Base-by-base conservation (phyloP, 2,888 invertebrate species). In the Phyllotreta striolata region DNA sequence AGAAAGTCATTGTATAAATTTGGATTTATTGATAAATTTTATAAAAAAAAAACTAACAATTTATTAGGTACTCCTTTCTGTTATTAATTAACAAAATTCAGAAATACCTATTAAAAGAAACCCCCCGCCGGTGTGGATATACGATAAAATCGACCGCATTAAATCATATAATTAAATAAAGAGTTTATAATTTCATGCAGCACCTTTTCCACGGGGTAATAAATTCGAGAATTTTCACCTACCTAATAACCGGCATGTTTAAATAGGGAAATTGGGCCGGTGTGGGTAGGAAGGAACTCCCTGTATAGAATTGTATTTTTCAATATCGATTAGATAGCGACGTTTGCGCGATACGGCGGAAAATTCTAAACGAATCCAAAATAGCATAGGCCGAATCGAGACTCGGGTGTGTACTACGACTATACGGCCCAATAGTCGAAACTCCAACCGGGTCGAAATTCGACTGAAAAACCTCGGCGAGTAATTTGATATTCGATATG, bases 331-430 rank as follows among this genome's bases (percentile, higher is more conserved):
- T 71, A 35, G 55, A 72, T 72, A 70, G 71, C 64, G 71, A 78
- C 77, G 78, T 74, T 72, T 76, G 80, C 80, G 80, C 80, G 74
- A 67, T 71, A 68, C 70, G 72, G 35, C 38, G 55, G 12, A 56
- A 47, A 40, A 39, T 54, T 39, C 54, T 13, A 59, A 60, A 61
- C 68, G 62, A 71, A 74, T 73, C 72, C 75, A 76, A 76, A 79
- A 78, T 77, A 78, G 78, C 79, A 78, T 77, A 75, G 76, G 75
- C 75, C 76, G 73, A 78, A 76, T 78, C 78, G 79, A 80, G 79
- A 78, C 76, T 78, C 79, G 81, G 80, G 80, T 81, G 80, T 81
- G 81, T 80, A 80, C 80, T 79, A 80, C 76, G 76, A 72, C 72
- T 24, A 24, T 4, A 24, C 24, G 24, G 24, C 24, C 24, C 71